A percentile compares a stretch with the other conserved stretches of the same genome.
Evolutionary conservation across 2,113 vertebrate genomes (phyloP).

Genomic region (Nothocercus julius): DNA sequence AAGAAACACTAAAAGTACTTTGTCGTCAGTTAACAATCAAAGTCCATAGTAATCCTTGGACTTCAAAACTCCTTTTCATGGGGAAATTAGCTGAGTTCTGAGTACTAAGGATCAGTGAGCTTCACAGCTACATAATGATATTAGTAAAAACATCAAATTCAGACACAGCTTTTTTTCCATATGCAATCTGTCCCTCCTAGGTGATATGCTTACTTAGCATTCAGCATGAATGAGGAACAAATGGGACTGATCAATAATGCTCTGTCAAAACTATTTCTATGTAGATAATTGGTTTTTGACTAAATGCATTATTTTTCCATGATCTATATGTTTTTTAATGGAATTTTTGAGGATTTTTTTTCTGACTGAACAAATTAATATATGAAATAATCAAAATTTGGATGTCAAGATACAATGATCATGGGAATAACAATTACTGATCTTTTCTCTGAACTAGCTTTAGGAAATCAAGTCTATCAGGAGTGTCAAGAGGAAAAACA

Average conservation of each 20-base stretch:
- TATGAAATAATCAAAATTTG: not conserved
- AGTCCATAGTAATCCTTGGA: not conserved
- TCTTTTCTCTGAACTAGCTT: not conserved
- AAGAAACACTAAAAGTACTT: not conserved
- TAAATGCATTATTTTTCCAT: not conserved
- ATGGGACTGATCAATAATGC: not conserved
- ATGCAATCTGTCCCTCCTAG: not conserved
- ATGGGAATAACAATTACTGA: not conserved
- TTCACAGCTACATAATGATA: not conserved
- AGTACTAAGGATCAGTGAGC: not conserved
- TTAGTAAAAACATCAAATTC: not conserved
- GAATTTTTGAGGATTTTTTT: not conserved
- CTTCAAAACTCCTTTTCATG: not conserved
- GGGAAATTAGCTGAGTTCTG: not conserved
- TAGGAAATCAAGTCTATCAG: not conserved
- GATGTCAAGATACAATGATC: not conserved
- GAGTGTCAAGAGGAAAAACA: not conserved
- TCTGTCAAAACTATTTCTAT: not conserved
- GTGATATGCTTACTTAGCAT: not conserved
- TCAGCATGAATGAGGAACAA: not conserved
- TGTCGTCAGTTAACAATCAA: not conserved
- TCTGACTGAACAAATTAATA: rapidly evolving
- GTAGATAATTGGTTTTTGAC: not conserved
- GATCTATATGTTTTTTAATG: not conserved
- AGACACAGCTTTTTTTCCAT: not conserved